phyloP scores from a whole-genome alignment of 2,113 vertebrate genomes.

The Cervus canadensis region DNA sequence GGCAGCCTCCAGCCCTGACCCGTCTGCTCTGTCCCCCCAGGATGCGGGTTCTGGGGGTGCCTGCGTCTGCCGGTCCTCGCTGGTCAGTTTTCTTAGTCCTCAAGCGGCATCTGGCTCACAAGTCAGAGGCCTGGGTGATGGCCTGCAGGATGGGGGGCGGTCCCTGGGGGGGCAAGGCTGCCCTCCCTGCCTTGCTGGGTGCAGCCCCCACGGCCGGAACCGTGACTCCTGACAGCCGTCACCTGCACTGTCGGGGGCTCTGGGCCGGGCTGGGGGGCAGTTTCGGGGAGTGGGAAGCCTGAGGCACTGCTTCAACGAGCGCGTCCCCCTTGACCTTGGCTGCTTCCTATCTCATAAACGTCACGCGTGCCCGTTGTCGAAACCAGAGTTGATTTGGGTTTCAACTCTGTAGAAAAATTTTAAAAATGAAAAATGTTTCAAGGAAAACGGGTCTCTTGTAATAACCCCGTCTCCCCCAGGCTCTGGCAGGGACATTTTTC shows the following conservation, averaged over 20 bases:
- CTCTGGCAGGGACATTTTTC: neutral
- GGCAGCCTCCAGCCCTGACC: neutral
- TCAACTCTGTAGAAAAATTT: neutral
- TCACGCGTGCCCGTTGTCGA: accelerated
- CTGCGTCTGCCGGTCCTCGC: neutral
- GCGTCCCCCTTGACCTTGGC: accelerated
- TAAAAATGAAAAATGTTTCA: neutral
- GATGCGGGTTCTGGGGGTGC: neutral
- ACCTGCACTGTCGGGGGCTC: neutral
- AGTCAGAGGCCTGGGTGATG: neutral
- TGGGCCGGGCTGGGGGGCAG: neutral
- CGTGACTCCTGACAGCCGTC: accelerated
- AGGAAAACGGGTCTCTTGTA: neutral
- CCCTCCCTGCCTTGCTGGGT: neutral
- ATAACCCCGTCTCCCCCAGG: neutral
- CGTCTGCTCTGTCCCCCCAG: neutral
- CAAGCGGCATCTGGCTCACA: neutral
- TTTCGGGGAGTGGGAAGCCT: accelerated
- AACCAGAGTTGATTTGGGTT: neutral
- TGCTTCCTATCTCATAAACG: neutral
- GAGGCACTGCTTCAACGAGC: accelerated
- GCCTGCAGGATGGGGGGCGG: neutral
- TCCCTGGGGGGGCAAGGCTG: neutral
- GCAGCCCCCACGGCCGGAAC: neutral
- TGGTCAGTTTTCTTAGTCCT: too few species aligned